Percentiles rank a stretch among this genome's conserved stretches.
phyloP scores from a whole-genome alignment of 2,113 vertebrate genomes.

The human region DNA sequence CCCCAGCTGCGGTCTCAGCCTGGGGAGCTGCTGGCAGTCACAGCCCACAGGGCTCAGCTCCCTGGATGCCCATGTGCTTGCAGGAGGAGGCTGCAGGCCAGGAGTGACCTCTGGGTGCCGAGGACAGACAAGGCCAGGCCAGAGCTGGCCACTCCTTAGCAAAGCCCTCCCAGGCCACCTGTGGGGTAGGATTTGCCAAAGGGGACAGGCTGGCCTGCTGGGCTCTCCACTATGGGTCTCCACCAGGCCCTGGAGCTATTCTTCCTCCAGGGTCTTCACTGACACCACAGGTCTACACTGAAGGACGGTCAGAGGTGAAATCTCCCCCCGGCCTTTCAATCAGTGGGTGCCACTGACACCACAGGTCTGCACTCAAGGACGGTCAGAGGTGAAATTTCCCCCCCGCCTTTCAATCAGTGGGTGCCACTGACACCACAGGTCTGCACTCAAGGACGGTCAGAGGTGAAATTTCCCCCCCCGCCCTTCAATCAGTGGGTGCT shows the following conservation, averaged over 20 bases:
- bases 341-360: too few relatives aligned
- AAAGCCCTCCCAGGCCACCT: background rate
- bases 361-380: background rate
- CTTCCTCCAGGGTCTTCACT: background rate
- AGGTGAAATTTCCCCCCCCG: background rate
- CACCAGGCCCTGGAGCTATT: background rate
- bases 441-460: background rate
- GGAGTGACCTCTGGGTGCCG: background rate
- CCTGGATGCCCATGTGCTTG: background rate
- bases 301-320: background rate
- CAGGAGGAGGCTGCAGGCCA: background rate
- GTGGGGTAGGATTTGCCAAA: background rate
- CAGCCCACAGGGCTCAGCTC: background rate
- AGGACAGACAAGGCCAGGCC: background rate
- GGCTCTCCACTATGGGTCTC: too few relatives aligned
- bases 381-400: background rate
- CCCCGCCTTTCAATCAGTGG: background rate
- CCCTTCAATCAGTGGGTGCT: background rate
- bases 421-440: too few relatives aligned
- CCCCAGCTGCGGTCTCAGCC: background rate
- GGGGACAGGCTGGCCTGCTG: background rate
- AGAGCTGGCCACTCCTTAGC: background rate
- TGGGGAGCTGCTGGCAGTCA: background rate
- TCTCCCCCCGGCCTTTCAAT: background rate
- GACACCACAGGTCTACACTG: background rate